Evolutionary conservation across 2,888 invertebrate genomes (phyloP).

Genomic region (Caenorhabditis sp.): DNA sequence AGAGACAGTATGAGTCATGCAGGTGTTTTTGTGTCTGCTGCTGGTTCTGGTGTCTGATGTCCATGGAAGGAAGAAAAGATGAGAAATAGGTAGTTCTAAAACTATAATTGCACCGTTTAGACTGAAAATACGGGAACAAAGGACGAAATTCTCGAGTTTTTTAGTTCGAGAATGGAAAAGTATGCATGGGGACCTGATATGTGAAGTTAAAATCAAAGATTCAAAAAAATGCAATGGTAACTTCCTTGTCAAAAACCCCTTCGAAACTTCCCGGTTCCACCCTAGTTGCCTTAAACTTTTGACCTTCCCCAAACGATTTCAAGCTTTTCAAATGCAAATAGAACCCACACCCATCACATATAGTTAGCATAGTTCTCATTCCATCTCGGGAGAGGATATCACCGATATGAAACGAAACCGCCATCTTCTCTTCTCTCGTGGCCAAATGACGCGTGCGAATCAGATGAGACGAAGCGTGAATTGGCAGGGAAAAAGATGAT

Average conservation of each 20-base stretch:
- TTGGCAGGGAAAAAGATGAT: constrained; percentile 15
- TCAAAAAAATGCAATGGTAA: too few species aligned
- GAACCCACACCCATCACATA: background rate
- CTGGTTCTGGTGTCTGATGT: constrained; percentile 22
- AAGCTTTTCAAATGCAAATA: constrained; percentile 23
- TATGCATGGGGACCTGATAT: too few species aligned
- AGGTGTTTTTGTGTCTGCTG: background rate
- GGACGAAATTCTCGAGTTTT: background rate
- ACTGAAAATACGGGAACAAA: background rate
- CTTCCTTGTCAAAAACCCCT: too few species aligned
- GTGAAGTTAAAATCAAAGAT: too few species aligned
- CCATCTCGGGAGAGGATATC: constrained; percentile 16
- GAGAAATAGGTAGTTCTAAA: background rate
- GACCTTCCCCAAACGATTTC: constrained; percentile 4
- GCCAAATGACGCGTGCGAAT: constrained; percentile 48
- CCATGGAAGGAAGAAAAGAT: background rate
- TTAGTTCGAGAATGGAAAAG: background rate
- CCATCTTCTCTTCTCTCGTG: constrained; percentile 12
- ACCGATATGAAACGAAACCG: constrained; percentile 38
- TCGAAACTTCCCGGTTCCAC: too few species aligned
- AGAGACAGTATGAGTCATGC: constrained; percentile 26
- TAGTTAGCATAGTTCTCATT: constrained; percentile 43
- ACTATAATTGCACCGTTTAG: constrained; percentile 27
- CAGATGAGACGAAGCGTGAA: constrained; percentile 51
- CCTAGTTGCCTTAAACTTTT: background rate